phyloP scores from a whole-genome alignment of 2,113 vertebrate species.

The Microcebus lehilahytsara region DNA sequence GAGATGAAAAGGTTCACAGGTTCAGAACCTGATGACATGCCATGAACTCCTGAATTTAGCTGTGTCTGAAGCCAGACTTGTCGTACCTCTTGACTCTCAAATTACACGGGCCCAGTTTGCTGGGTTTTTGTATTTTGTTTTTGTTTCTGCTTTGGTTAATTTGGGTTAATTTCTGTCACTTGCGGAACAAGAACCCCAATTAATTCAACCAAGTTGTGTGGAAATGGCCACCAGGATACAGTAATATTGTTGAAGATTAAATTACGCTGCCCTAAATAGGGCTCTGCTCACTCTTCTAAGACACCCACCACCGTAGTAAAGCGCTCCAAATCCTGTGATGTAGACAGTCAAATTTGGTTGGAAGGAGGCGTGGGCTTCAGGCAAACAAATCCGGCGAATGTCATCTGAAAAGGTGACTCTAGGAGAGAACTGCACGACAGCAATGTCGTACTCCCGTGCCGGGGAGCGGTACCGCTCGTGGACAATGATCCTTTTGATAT shows the following conservation, averaged over 20 bases:
- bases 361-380: constrained; percentile 79
- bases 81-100: neutral
- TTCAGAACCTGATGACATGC: neutral
- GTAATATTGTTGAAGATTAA: neutral
- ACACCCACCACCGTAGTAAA: constrained; percentile 81
- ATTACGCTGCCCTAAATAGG: neutral
- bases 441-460: constrained; percentile 80
- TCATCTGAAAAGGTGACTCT: constrained; percentile 79
- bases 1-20: neutral
- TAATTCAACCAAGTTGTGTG: neutral
- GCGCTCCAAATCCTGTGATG: constrained; percentile 86
- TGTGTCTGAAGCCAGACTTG: neutral
- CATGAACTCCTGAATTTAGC: neutral
- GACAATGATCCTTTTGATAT: constrained; percentile 79
- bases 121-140: neutral
- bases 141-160: neutral
- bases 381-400: constrained; percentile 84
- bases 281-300: neutral
- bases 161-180: neutral
- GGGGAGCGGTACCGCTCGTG: constrained; percentile 76
- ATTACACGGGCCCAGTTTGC: neutral
- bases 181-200: neutral
- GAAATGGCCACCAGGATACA: neutral
- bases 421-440: constrained; percentile 80
- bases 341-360: constrained; percentile 78